phyloP scores from a whole-genome alignment of 64 coral and sea anemone species.

The Pocillopora verrucosa region DNA sequence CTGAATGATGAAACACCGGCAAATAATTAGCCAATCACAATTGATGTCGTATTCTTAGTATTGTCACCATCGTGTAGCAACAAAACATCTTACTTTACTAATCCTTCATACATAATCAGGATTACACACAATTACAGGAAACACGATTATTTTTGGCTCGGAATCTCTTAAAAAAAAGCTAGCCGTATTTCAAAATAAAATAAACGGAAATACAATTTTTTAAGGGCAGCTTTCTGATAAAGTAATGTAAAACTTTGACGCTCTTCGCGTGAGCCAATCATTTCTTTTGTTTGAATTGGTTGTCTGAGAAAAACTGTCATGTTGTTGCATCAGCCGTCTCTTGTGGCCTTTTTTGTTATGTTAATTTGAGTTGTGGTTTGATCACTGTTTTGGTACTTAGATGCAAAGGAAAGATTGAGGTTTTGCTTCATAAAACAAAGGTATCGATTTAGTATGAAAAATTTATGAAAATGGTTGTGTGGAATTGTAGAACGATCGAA shows the following conservation, averaged over 20 bases:
- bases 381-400: neutral
- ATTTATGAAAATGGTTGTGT: neutral
- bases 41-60: neutral
- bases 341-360: constrained; percentile 8
- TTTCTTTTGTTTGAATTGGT: neutral
- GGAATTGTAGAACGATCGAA: neutral
- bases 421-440: neutral
- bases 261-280: neutral
- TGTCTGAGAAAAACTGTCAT: neutral
- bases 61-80: neutral
- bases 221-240: neutral
- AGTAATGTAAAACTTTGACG: neutral
- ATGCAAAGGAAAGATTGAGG: neutral
- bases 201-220: neutral
- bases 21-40: constrained; percentile 25
- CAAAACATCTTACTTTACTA: neutral
- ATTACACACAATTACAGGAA: neutral
- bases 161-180: neutral
- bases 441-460: neutral
- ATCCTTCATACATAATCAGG: neutral
- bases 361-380: neutral
- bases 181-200: neutral
- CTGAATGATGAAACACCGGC: constrained; percentile 24
- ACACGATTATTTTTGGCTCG: neutral
- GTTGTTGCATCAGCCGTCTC: constrained; percentile 33